Conservation (phyloP, 1,140 invertebrate genomes). For the Anoplophora glabripennis region DNA sequence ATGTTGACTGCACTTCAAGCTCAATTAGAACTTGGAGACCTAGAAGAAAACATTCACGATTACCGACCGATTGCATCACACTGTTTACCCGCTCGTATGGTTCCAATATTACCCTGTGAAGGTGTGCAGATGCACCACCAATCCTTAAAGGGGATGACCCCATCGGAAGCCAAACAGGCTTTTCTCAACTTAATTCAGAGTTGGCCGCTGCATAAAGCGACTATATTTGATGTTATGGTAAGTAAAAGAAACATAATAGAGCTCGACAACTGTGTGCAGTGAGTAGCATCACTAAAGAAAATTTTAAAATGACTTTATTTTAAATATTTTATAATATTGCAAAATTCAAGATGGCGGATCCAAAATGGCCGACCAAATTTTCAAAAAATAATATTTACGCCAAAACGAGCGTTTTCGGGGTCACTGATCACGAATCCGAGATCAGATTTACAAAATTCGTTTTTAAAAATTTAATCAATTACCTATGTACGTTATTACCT, state of each 20-base stretch:
- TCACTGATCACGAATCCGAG: too few relatives aligned
- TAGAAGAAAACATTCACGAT: slow-evolving; percentile 64
- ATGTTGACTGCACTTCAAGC: slow-evolving; percentile 92
- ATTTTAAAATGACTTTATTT: too few relatives aligned
- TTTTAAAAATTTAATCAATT: too few relatives aligned
- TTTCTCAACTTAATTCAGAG: slow-evolving; percentile 92
- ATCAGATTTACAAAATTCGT: too few relatives aligned
- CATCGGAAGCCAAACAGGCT: slow-evolving; percentile 83
- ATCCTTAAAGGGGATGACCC: slow-evolving; percentile 78
- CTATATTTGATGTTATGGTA: slow-evolving; percentile 92
- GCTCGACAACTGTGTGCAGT: not conserved
- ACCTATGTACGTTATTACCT: too few relatives aligned
- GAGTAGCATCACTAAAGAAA: too few relatives aligned
- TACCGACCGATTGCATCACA: slow-evolving; percentile 74
- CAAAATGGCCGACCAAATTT: too few relatives aligned
- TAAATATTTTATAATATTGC: too few relatives aligned
- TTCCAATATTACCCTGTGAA: slow-evolving; percentile 69
- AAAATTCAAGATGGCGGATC: too few relatives aligned
- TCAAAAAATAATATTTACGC: too few relatives aligned
- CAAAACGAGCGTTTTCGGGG: too few relatives aligned
- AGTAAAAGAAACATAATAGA: slow-evolving; percentile 11
- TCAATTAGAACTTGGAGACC: slow-evolving; percentile 88
- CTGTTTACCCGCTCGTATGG: slow-evolving; percentile 78
- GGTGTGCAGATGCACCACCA: slow-evolving; percentile 85
- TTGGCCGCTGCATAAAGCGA: slow-evolving; percentile 89